A percentile compares a stretch with the other conserved stretches of the same genome.
phyloP scores from a whole-genome alignment of 2,113 vertebrate species.

The Melanerpes aurifrons region DNA sequence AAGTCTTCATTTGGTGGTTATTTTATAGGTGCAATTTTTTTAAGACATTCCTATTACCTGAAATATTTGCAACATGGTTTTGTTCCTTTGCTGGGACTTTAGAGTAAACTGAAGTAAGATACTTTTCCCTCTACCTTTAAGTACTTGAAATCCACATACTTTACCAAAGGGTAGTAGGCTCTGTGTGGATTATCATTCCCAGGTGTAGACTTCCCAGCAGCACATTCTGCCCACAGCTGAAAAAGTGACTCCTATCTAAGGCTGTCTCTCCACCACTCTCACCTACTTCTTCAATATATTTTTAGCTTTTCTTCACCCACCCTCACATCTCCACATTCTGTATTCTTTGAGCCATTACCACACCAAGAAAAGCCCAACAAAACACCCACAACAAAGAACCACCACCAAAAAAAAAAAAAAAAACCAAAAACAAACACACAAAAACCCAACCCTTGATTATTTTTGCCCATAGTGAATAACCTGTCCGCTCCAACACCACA shows the following conservation, averaged over 20 bases:
- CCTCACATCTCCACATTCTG: not conserved
- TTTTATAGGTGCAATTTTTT: not conserved
- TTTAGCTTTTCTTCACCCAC: not conserved
- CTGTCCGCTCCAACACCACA: not conserved
- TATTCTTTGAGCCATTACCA: not conserved
- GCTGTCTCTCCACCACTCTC: not conserved
- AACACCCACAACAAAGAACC: too few species aligned
- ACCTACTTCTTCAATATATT: not conserved
- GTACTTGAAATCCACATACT: not conserved
- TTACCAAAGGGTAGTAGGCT: not conserved
- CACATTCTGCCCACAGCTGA: accelerated
- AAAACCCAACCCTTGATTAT: not conserved
- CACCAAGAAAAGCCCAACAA: too few species aligned
- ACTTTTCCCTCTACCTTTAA: not conserved
- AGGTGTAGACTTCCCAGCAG: not conserved
- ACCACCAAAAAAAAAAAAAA: too few species aligned
- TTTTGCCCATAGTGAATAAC: not conserved
- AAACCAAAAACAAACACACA: too few species aligned
- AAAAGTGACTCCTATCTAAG: not conserved
- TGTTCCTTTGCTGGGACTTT: not conserved
- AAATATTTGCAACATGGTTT: conserved; percentile 13
- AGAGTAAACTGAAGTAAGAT: not conserved
- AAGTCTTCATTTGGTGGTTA: conserved; percentile 8
- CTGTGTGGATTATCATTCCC: not conserved
- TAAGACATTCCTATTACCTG: not conserved